Evolutionary conservation across 2,888 invertebrate species (phyloP).

Genomic region (Molanna angustata): DNA sequence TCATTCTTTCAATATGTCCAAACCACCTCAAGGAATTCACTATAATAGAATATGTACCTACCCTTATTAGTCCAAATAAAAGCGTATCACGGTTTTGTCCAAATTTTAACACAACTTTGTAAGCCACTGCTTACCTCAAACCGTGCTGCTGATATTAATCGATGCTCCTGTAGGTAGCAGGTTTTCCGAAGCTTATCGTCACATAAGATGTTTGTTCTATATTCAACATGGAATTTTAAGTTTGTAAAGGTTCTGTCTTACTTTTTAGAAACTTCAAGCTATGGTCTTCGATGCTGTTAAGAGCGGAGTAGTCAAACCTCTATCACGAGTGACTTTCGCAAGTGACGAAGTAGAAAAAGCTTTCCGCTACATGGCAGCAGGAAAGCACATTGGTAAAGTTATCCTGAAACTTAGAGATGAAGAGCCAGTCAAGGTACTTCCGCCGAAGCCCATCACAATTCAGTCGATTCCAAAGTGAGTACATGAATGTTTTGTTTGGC

Average conservation of each 20-base stretch:
- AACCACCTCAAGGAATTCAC: no score
- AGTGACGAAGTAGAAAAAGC: constrained; percentile 60
- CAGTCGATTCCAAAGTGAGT: no score
- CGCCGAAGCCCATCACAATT: constrained; percentile 38
- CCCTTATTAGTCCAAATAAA: no score
- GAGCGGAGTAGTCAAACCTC: constrained; percentile 62
- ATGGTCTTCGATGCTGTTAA: constrained; percentile 60
- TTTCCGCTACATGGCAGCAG: constrained; percentile 61
- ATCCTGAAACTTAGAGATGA: constrained; percentile 55
- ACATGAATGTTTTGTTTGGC: no score
- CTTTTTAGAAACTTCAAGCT: constrained; percentile 50
- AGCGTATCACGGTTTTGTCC: no score
- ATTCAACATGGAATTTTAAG: not conserved
- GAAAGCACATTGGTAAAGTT: constrained; percentile 74
- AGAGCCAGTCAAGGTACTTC: constrained; percentile 41
- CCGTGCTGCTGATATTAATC: no score
- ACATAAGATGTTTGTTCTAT: not conserved
- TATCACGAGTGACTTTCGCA: constrained; percentile 59
- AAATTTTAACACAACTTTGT: no score
- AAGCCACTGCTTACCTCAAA: no score
- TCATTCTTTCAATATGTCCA: no score
- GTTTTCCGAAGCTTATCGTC: not conserved
- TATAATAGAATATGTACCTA: no score
- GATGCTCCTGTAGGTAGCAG: no score
- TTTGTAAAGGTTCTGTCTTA: not conserved